Evolutionary conservation across 2,888 invertebrate species (phyloP), one percentile per base, ranked within the genome.

Genomic region (Kuschelorhynchus macadamiae): DNA sequence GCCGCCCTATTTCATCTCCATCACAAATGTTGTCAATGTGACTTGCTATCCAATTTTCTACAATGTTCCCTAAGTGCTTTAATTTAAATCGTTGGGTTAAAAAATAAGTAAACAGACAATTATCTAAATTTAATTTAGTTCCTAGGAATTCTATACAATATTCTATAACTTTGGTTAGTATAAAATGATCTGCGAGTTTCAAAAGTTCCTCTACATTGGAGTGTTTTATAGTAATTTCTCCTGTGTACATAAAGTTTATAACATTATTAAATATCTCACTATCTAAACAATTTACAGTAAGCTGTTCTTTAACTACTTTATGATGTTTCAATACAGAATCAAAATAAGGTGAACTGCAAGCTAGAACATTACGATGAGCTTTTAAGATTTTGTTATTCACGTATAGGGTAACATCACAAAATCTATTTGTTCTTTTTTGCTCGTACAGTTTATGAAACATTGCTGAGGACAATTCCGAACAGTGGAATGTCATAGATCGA

Each of bases 191-290:
- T 11, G 90, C 87, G 59, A 90, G 80, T 72, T 87, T 84, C 42
- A 90, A 80, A 49, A 90, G 79, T 80, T 90, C 89, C 56, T 86
- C 85, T 25, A 90, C 88, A 78, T 87, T 89, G 25, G 85, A 84
- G 74, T 87, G 85, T 74, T 88, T 86, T 57, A 90, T 87, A 8
- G 86, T 85, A 62, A 85, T 86, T 73, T 84, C 85, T 4, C 90
- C 90, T 30, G 89, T 88, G 79, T 90, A 91, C 86, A 90, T 88
- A 77, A 88, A 91, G 78, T 88, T 87, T 18, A 91, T 80, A 53
- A 90, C 83, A 33, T 84, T 82, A 73, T 84, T 82, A 80, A 90
- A 90, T 55, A 87, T 86, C 67, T 86, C 87, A 64, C 86, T 86
- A 78, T 88, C 86, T 74, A 86, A 82, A 77, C 88, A 88, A 59